A percentile compares a stretch with the other conserved stretches of the same genome.
phyloP scores from a whole-genome alignment of 2,113 vertebrate genomes.

The Gadus chalcogrammus region DNA sequence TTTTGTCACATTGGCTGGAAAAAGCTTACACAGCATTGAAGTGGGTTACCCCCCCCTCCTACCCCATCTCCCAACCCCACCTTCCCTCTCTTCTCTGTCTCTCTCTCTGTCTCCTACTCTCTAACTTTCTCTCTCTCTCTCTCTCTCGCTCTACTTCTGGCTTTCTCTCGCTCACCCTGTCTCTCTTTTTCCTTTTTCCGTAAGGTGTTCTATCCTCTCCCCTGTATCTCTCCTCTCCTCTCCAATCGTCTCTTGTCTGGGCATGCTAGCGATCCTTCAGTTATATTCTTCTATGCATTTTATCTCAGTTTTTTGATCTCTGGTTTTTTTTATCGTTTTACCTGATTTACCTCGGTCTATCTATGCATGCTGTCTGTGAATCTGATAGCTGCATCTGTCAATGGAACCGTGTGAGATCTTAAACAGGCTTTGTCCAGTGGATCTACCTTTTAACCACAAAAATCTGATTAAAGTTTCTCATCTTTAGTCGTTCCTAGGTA shows the following conservation, averaged over 20 bases:
- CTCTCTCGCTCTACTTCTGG: conserved; percentile 21
- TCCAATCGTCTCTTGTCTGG: conserved; percentile 80
- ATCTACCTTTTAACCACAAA: conserved; percentile 99
- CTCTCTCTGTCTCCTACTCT: conserved; percentile 46
- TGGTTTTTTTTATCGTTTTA: conserved; percentile 74
- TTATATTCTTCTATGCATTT: conserved; percentile 86
- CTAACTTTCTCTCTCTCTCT: conserved; percentile 44
- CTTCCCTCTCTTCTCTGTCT: conserved; percentile 55
- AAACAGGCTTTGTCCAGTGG: conserved; percentile 99
- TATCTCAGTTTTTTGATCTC: conserved; percentile 71
- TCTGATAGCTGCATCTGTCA: conserved; percentile 99
- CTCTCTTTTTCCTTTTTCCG: conserved; percentile 29
- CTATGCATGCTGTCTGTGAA: conserved; percentile 99
- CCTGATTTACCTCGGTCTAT: conserved; percentile 78
- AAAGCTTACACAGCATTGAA: conserved; percentile 83
- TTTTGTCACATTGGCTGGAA: conserved; percentile 88
- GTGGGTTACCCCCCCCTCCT: conserved; percentile 80
- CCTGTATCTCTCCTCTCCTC: conserved; percentile 69
- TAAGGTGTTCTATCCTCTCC: conserved; percentile 55
- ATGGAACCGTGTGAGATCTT: conserved; percentile 99
- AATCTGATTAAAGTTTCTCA: conserved; percentile 99
- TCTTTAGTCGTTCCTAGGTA: conserved; percentile 78
- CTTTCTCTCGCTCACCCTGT: conserved; percentile 22
- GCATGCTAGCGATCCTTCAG: conserved; percentile 86
- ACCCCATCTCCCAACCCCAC: conserved; percentile 57